phyloP scores from a whole-genome alignment of 2,888 invertebrate genomes.

The Pegoplata infirma region DNA sequence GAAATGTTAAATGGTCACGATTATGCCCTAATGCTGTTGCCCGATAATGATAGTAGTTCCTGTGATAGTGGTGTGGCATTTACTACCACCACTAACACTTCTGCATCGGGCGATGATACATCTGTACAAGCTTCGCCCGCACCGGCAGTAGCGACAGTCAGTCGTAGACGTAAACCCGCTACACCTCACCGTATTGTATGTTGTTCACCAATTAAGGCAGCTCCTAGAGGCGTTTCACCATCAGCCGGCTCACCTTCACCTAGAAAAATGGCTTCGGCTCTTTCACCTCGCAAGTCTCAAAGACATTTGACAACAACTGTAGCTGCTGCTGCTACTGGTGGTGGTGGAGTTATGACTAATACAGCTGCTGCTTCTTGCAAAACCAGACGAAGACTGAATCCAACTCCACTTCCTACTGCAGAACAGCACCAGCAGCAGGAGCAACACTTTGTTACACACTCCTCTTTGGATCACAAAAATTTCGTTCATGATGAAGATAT shows the following conservation, averaged over 20 bases:
- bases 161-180: conserved; percentile 74
- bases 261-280: conserved; percentile 54
- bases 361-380: conserved; percentile 66
- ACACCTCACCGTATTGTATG: conserved; percentile 82
- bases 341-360: conserved; percentile 57
- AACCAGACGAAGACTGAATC: conserved; percentile 74
- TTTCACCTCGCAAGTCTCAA: conserved; percentile 73
- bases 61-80: conserved; percentile 78
- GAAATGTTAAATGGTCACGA: conserved; percentile 47
- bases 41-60: conserved; percentile 77
- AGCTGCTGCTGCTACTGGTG: conserved; percentile 47
- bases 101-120: conserved; percentile 38
- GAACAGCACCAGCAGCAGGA: conserved; percentile 38
- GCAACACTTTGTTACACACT: neutral
- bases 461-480: conserved; percentile 7
- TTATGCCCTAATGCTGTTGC: conserved; percentile 58
- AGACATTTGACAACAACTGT: conserved; percentile 65
- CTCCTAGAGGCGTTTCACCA: conserved; percentile 56
- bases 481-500: conserved; percentile 17
- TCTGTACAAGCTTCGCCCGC: conserved; percentile 37
- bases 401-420: conserved; percentile 18
- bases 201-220: conserved; percentile 75
- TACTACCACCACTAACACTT: conserved; percentile 54
- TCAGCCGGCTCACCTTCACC: conserved; percentile 35
- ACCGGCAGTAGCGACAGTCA: conserved; percentile 24